Conservation (phyloP, 2,888 invertebrate genomes). For the Yponomeuta plumbellus region DNA sequence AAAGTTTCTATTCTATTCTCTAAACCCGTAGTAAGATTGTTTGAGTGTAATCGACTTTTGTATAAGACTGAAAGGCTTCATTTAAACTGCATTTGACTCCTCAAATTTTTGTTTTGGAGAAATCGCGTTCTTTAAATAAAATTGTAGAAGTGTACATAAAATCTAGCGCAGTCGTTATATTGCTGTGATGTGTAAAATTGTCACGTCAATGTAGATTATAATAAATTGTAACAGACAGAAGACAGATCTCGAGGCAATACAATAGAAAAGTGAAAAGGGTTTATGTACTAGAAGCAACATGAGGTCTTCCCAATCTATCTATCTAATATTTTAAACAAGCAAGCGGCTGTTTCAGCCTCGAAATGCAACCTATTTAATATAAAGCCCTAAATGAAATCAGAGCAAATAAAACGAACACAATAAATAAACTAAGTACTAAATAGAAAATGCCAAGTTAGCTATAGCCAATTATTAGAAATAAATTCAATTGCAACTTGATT, state of each 20-base stretch:
- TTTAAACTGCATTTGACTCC: no score
- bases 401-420: background rate
- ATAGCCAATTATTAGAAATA: background rate
- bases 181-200: background rate
- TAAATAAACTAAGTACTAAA: conserved; percentile 3
- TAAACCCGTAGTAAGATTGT: no score
- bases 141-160: background rate
- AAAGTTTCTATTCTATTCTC: no score
- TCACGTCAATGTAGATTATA: no score
- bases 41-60: no score
- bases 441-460: background rate
- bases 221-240: background rate
- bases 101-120: no score
- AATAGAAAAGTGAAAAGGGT: background rate
- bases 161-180: background rate
- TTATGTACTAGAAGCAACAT: background rate
- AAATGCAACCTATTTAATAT: background rate
- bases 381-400: background rate
- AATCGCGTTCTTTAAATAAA: no score
- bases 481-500: conserved; percentile 3
- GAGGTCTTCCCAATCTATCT: background rate
- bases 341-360: background rate
- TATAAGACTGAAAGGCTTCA: no score
- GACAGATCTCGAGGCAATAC: background rate
- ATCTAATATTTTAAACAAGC: background rate